These are phyloP conservation scores for Umimayanthus kanabou DNA, from an alignment of 92 coral and sea anemone species.

Conservation along the genomic window DNA sequence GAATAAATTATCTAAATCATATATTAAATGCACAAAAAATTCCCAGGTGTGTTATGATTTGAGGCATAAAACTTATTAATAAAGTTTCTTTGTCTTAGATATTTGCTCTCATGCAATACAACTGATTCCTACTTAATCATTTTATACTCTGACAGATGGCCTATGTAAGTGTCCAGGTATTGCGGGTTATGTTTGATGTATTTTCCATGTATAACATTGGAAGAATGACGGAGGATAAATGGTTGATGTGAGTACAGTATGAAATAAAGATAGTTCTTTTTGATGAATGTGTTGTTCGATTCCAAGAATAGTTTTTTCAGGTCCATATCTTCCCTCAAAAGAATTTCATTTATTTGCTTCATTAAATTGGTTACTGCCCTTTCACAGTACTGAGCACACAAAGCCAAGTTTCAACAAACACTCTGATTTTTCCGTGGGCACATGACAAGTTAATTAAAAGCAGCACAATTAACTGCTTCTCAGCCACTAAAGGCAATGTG, in stretches of 20 bases:
- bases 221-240: conserved; percentile 92
- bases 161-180: conserved; percentile 73
- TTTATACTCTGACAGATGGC: conserved; percentile 68
- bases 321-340: too few relatives aligned
- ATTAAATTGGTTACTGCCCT: too few relatives aligned
- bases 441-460: too few relatives aligned
- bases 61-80: neutral
- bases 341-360: too few relatives aligned
- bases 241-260: conserved; percentile 82
- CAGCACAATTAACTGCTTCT: too few relatives aligned
- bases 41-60: neutral
- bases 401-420: too few relatives aligned
- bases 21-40: neutral
- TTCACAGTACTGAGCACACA: too few relatives aligned
- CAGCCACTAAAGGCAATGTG: too few relatives aligned
- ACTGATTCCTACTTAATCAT: neutral
- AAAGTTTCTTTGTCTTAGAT: neutral
- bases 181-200: conserved; percentile 79
- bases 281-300: too few relatives aligned
- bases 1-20: neutral
- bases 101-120: neutral
- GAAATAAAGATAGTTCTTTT: too few relatives aligned
- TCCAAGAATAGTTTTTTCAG: too few relatives aligned
- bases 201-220: conserved; percentile 93
- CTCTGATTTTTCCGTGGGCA: too few relatives aligned